Evolutionary conservation across 2,797 vertebrate genomes (phyloP).

Genomic region (Chaetophractus vellerosus): DNA sequence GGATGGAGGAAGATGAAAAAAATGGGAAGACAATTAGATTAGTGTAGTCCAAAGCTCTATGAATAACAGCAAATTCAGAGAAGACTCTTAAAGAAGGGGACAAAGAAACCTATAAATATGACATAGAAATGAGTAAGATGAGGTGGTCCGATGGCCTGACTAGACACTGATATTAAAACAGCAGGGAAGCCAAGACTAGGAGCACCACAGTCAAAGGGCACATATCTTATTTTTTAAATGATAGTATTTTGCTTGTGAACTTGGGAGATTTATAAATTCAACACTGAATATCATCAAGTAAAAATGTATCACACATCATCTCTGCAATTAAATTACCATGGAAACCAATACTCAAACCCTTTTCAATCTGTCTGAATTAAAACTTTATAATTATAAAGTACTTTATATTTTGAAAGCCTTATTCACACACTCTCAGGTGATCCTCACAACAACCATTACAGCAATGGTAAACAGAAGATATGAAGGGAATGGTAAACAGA

Average conservation of each 20-base stretch:
- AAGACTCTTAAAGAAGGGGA: constrained; percentile 14
- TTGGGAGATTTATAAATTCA: constrained; percentile 36
- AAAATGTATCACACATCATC: not conserved
- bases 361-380: constrained; percentile 43
- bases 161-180: not conserved
- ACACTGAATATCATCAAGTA: not conserved
- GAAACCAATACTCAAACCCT: constrained; percentile 50
- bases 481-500: no score
- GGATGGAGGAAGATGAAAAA: not conserved
- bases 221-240: not conserved
- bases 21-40: not conserved
- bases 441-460: not conserved
- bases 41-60: not conserved
- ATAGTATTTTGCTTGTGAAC: not conserved
- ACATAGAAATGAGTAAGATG: not conserved
- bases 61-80: constrained; percentile 35
- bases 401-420: constrained; percentile 51
- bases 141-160: not conserved
- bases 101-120: constrained; percentile 4
- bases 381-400: constrained; percentile 12
- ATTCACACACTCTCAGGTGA: constrained; percentile 1
- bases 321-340: constrained; percentile 55
- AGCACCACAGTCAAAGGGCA: not conserved
- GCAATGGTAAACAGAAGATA: no score
- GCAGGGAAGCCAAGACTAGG: not conserved